Evolutionary conservation across 2,113 vertebrate genomes (phyloP).

Genomic region (Centropus unirufus): DNA sequence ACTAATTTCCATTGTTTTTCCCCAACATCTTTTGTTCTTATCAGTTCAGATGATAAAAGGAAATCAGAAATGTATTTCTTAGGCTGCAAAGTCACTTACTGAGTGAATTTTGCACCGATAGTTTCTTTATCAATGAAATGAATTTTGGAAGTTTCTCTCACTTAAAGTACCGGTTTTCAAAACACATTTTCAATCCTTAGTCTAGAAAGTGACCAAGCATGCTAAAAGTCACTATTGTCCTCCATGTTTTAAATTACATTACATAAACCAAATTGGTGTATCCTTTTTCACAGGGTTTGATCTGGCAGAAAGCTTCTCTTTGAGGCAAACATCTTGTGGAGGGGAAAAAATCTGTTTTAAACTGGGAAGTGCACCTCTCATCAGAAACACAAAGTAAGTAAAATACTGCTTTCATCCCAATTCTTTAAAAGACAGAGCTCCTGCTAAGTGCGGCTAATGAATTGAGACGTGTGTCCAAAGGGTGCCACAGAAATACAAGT

Average conservation of each 20-base stretch:
- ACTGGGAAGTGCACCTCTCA: conserved; percentile 86
- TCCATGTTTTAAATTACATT: background rate
- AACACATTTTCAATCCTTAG: background rate
- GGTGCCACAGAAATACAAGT: background rate
- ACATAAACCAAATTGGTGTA: background rate
- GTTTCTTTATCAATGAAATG: background rate
- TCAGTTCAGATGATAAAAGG: background rate
- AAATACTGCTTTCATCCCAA: background rate
- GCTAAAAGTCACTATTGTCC: conserved; percentile 5
- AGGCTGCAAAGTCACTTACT: background rate
- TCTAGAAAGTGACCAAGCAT: background rate
- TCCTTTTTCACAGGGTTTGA: conserved; percentile 86
- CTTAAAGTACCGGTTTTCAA: background rate
- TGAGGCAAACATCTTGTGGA: conserved; percentile 82
- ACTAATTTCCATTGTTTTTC: background rate
- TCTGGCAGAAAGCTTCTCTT: conserved; percentile 90
- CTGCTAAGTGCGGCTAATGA: background rate
- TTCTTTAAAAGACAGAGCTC: background rate
- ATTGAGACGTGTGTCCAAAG: background rate
- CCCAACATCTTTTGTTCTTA: background rate
- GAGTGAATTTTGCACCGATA: background rate
- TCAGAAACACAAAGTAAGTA: conserved; percentile 82
- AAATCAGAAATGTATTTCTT: background rate
- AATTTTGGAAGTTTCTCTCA: background rate
- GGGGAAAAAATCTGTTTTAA: conserved; percentile 86